phyloP scores from a whole-genome alignment of 2,888 invertebrate species.

The Eueremaeus valkanovi region DNA sequence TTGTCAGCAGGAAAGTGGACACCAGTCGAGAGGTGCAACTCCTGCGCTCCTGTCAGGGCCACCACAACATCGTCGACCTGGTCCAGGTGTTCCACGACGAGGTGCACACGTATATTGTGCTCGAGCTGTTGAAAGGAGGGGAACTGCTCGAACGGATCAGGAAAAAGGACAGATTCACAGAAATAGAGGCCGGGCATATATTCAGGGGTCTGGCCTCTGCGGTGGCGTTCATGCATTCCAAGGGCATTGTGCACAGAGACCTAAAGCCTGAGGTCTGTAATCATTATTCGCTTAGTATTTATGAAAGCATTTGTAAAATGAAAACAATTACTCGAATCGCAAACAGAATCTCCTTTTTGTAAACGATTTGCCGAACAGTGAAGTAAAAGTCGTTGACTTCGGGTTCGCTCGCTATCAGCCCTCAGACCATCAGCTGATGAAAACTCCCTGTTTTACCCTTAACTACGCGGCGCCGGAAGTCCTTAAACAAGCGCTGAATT shows the following conservation, averaged over 20 bases:
- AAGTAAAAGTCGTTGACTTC: slow-evolving; percentile 89
- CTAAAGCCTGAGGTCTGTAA: slow-evolving; percentile 79
- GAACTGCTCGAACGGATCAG: slow-evolving; percentile 69
- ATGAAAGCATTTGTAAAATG: background rate
- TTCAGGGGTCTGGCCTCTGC: slow-evolving; percentile 77
- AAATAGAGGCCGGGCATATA: slow-evolving; percentile 71
- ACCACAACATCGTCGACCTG: slow-evolving; percentile 78
- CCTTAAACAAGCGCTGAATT: slow-evolving; percentile 60
- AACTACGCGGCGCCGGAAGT: slow-evolving; percentile 96
- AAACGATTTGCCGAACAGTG: slow-evolving; percentile 58
- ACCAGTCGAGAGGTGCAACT: slow-evolving; percentile 70
- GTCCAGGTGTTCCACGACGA: slow-evolving; percentile 79
- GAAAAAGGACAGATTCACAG: slow-evolving; percentile 63
- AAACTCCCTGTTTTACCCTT: slow-evolving; percentile 88
- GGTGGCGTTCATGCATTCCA: slow-evolving; percentile 75
- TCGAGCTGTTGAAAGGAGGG: slow-evolving; percentile 78
- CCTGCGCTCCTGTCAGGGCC: slow-evolving; percentile 77
- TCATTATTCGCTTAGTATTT: background rate
- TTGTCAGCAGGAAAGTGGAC: slow-evolving; percentile 65
- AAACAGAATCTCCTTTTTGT: slow-evolving; percentile 64
- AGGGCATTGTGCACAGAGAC: slow-evolving; percentile 84
- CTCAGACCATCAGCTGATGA: slow-evolving; percentile 59
- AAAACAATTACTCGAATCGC: slow-evolving; percentile 19
- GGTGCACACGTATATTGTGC: slow-evolving; percentile 80
- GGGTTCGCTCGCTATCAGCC: slow-evolving; percentile 82